Evolutionary conservation across 2,113 vertebrate species (phyloP), one percentile per base, ranked within the genome.

Genomic region (Gambusia holbrooki): DNA sequence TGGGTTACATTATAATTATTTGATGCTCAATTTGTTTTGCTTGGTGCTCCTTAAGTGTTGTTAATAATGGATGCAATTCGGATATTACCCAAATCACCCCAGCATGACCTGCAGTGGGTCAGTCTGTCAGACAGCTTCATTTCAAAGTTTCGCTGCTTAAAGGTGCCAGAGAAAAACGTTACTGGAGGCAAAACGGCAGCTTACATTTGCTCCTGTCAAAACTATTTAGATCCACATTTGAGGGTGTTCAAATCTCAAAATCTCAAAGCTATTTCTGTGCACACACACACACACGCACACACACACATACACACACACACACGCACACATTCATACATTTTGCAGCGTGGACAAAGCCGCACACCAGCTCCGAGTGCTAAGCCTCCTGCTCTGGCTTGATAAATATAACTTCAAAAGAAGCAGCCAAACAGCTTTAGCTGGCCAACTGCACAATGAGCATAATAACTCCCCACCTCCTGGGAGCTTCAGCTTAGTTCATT

Each of bases 321-420:
- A 54, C 19, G 2, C 17, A 54, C 17, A 54, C 48, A 82, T 74
- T 77, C 76, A 83, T 71, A 85, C 70, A 28, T 77, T 82, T 77
- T 61, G 83, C 82, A 73, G 85, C 80, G 77, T 79, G 85, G 89
- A 91, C 88, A 89, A 90, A 92, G 89, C 71, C 33, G 73, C 81
- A 80, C 80, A 79, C 76, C 88, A 90, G 87, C 90, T 79, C 80
- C 71, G 73, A 86, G 86, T 58, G 82, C 81, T 90, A 89, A 92
- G 91, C 91, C 90, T 92, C 86, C 89, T 89, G 91, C 92, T 90
- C 80, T 27, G 70, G 90, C 82, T 90, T 91, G 92, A 92, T 92
- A 92, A 93, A 92, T 92, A 91, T 90, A 93, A 92, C 92, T 93
- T 93, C 92, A 93, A 93, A 92, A 90, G 90, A 87, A 92, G 88